These are phyloP conservation scores for Notechis scutatus DNA, from an alignment of 2,113 vertebrate genomes.

Conservation along the genomic window DNA sequence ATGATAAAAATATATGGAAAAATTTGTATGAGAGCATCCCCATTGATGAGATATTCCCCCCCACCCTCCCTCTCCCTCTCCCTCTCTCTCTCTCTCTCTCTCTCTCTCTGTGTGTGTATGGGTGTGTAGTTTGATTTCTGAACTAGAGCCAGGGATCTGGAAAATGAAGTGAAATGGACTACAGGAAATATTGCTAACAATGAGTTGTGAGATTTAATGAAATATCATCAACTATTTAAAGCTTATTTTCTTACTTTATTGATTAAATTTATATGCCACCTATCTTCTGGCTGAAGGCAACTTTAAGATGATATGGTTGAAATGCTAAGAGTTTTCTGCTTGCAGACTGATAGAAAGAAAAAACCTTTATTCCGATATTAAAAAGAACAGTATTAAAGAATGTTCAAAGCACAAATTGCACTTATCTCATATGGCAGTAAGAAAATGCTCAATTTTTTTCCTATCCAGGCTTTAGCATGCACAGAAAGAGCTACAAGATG, in stretches of 20 bases:
- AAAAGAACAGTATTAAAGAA: not conserved
- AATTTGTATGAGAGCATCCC: not conserved
- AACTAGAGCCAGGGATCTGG: not conserved
- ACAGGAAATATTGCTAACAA: not conserved
- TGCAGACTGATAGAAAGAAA: not conserved
- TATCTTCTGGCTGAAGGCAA: not conserved
- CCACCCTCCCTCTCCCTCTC: too few species aligned
- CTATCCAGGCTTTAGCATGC: not conserved
- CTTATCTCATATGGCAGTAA: not conserved
- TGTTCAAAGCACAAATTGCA: not conserved
- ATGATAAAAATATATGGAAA: not conserved
- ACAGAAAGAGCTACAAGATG: not conserved
- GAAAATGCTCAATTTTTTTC: not conserved
- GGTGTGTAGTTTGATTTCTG: not conserved
- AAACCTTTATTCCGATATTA: not conserved
- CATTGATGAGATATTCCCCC: not conserved
- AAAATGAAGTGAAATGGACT: not conserved
- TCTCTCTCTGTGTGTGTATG: too few species aligned
- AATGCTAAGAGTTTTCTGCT: not conserved
- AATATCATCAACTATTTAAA: not conserved
- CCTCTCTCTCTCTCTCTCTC: too few species aligned
- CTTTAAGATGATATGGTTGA: not conserved
- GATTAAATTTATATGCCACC: not conserved
- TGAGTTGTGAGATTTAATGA: not conserved
- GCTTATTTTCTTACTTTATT: not conserved